Evolutionary conservation across 1,140 invertebrate species (phyloP), one percentile per base, ranked within the genome.

Genomic region (Lycorma delicatula): DNA sequence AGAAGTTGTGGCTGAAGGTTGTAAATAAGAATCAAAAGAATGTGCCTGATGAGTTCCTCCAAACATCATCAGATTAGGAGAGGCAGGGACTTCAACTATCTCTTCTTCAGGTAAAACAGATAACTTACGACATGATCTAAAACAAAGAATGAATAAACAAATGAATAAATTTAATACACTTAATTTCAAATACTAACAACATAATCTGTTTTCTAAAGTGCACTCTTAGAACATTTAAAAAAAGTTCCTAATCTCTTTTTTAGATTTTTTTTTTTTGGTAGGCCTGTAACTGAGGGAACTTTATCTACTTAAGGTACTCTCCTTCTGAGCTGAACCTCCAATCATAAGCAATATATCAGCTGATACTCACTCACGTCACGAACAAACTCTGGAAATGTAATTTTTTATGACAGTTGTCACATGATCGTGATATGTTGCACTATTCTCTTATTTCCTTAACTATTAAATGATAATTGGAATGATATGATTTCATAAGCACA

Each of bases 101-200:
- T 63, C 62, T 47, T 63, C 62, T 29, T 63, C 62, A 1, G 62
- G 62, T 6, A 63, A 23, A 7, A 63, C 62, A 16, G 62, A 63
- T 29, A 63, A 31, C 31, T 63, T 63, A 7, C 62, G 34, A 56
- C 62, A 63, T 11, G 62, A 63, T 47, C 62, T 63, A 38, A 28
- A 54, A 41, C 1, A 29, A 31, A 27, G 12, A 26, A 26, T 57
- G 20, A 36, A 23, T 48, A 41, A 34, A 18, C 29, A 18, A 16
- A n/a, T 31, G 18, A 22, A 53, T 26, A 26, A 4, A 1, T 49
- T 23, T 1, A 13, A 49, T 49, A 49, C 16, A 3, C 23, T 2
- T 3, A 38, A 38, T 2, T 38, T 2, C 2, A 38, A 2, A 38
- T n/a, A 22, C 18, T 22, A 3, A 34, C 28, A 16, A 52, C 50